Evolutionary conservation across 2,113 vertebrate genomes (phyloP).

Genomic region (Ammospiza caudacuta): DNA sequence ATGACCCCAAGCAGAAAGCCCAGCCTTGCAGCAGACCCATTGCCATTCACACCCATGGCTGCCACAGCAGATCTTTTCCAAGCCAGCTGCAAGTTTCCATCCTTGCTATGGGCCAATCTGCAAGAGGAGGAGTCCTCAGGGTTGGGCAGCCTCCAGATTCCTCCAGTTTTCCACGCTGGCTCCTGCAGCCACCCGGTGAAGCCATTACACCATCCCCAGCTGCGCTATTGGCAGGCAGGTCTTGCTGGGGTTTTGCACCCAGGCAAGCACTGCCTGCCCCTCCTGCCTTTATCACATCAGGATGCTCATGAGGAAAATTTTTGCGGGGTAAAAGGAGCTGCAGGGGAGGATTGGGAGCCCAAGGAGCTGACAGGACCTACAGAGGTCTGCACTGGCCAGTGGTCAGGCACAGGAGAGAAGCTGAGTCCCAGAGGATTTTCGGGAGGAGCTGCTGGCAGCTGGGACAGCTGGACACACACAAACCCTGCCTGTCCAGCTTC

Average conservation of each 20-base stretch:
- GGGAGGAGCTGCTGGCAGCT: background rate
- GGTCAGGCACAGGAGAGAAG: background rate
- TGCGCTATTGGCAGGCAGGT: background rate
- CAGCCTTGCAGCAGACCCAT: accelerated
- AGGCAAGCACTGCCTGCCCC: background rate
- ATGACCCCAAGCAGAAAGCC: background rate
- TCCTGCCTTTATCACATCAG: background rate
- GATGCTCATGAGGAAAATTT: background rate
- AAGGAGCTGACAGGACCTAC: accelerated
- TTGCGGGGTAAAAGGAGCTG: background rate
- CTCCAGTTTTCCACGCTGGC: background rate
- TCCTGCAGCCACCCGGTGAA: background rate
- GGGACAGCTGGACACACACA: background rate
- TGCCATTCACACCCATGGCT: background rate
- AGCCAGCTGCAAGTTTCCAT: background rate
- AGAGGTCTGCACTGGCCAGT: background rate
- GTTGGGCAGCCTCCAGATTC: background rate
- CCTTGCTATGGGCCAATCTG: background rate
- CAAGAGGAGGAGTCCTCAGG: background rate
- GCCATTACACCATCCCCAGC: background rate
- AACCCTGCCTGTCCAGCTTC: background rate
- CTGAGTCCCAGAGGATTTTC: background rate
- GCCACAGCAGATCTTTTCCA: background rate
- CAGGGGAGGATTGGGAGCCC: background rate
- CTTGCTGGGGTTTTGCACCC: background rate